These are phyloP conservation scores for Coendou prehensilis DNA, from an alignment of 2,797 vertebrate genomes.

Conservation along the genomic window DNA sequence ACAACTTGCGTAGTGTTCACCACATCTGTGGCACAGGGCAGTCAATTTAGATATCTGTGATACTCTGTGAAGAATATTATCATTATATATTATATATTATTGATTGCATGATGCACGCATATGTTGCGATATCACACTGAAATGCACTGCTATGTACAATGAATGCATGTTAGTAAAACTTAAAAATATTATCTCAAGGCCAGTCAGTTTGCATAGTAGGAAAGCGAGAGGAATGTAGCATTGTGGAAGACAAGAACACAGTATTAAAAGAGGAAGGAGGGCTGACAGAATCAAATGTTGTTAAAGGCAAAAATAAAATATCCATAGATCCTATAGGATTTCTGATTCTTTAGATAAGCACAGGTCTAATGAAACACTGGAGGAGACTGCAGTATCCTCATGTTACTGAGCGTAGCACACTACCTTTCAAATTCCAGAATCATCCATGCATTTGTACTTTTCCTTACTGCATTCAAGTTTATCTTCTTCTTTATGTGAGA, in stretches of 20 bases:
- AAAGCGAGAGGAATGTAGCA: too few relatives aligned
- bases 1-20: neutral
- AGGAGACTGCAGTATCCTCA: neutral
- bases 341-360: too few relatives aligned
- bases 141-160: neutral
- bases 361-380: neutral
- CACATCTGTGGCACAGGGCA: neutral
- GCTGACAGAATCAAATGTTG: neutral
- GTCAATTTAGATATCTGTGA: neutral
- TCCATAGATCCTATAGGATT: too few relatives aligned
- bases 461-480: neutral
- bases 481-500: neutral
- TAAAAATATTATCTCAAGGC: neutral
- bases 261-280: too few relatives aligned
- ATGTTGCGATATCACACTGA: neutral
- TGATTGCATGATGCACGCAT: neutral
- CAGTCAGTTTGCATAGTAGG: neutral
- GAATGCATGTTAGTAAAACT: neutral
- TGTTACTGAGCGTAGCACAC: neutral
- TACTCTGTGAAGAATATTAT: too few relatives aligned
- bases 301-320: neutral
- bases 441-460: neutral
- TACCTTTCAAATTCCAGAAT: neutral
- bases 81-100: too few relatives aligned
- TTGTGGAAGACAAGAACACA: too few relatives aligned